Evolutionary conservation across 2,113 vertebrate species (phyloP).

Genomic region (Spizaetus ornatus): DNA sequence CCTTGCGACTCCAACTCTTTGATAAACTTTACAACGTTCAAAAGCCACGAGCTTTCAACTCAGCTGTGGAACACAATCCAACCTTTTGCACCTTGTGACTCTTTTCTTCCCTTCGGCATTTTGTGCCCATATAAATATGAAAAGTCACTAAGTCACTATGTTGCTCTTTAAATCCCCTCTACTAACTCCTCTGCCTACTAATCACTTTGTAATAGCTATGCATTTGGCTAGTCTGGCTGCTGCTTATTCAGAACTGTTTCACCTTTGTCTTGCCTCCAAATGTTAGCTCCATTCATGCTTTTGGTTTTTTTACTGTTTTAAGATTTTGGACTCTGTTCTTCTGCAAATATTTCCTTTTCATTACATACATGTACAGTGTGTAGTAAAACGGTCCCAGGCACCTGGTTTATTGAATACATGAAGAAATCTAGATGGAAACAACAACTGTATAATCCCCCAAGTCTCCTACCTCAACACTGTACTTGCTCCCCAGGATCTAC

Average conservation of each 20-base stretch:
- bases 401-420: neutral
- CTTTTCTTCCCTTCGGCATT: neutral
- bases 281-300: neutral
- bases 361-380: neutral
- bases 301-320: neutral
- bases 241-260: neutral
- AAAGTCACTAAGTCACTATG: neutral
- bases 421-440: neutral
- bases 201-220: neutral
- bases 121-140: neutral
- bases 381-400: neutral
- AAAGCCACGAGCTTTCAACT: neutral
- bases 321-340: neutral
- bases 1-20: neutral
- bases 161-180: neutral
- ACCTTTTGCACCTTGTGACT: neutral
- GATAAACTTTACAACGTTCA: neutral
- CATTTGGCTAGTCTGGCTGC: neutral
- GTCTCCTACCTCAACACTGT: neutral
- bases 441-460: too few relatives aligned
- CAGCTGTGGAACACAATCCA: rapidly evolving
- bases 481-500: neutral
- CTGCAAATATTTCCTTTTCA: neutral
- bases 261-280: neutral
- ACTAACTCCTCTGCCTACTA: neutral